phyloP scores from a whole-genome alignment of 2,888 invertebrate species.

The Nymphalis urticae region DNA sequence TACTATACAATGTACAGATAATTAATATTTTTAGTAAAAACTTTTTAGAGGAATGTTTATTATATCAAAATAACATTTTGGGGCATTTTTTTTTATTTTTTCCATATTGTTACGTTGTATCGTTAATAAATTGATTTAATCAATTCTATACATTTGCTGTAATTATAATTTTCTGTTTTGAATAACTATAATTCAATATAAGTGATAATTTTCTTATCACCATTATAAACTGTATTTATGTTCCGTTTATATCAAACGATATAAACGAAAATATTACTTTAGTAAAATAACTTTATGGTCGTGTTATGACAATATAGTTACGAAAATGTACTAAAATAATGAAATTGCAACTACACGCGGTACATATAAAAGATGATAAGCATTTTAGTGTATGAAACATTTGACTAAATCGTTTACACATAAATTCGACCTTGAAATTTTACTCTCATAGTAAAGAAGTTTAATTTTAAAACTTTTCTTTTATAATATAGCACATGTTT shows the following conservation, averaged over 20 bases:
- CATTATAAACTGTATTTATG: background rate
- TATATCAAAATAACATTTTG: constrained; percentile 14
- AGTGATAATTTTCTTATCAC: background rate
- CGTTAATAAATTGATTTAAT: constrained; percentile 33
- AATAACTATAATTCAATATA: background rate
- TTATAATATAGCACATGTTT: constrained; percentile 31
- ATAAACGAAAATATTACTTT: background rate
- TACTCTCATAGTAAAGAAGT: no score
- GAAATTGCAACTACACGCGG: no score
- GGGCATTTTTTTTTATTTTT: constrained; percentile 19
- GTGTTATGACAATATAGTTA: background rate
- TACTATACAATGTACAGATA: constrained; percentile 56
- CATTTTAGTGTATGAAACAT: no score
- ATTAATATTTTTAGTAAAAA: constrained; percentile 47
- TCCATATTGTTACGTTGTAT: background rate
- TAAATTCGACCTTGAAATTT: no score
- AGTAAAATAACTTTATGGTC: background rate
- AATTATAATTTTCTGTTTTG: background rate
- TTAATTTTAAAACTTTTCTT: constrained; percentile 6
- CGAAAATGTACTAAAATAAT: background rate
- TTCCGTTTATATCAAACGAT: background rate
- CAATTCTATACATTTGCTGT: constrained; percentile 21
- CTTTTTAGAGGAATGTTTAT: constrained; percentile 41
- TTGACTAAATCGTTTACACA: no score
- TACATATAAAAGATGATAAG: no score